Evolutionary conservation across 2,113 vertebrate genomes (phyloP).

Genomic region (Hypomesus transpacificus): DNA sequence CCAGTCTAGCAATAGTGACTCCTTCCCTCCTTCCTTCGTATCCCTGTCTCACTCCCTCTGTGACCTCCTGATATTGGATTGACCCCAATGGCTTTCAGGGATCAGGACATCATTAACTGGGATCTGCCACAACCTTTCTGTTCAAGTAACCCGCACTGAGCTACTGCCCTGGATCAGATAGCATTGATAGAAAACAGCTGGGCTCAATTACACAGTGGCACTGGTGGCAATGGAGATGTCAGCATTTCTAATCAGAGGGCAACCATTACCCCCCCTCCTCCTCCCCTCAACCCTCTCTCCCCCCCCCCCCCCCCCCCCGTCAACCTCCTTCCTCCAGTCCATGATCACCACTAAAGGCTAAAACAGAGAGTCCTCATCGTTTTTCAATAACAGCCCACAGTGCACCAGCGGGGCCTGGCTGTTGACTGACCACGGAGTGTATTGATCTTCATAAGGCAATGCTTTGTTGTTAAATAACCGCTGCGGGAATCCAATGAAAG

Average conservation of each 20-base stretch:
- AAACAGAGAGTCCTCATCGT: conserved; percentile 60
- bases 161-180: conserved; percentile 47
- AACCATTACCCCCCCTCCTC: conserved; percentile 28
- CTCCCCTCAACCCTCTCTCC: neutral
- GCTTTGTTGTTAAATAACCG: conserved; percentile 59
- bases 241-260: conserved; percentile 53
- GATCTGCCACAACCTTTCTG: conserved; percentile 45
- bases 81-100: conserved; percentile 55
- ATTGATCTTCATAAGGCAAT: conserved; percentile 61
- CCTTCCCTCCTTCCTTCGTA: neutral
- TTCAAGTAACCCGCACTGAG: conserved; percentile 46
- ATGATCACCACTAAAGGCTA: conserved; percentile 55
- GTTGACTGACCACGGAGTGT: conserved; percentile 62
- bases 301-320: conserved; percentile 10
- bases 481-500: conserved; percentile 56
- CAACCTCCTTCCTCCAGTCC: conserved; percentile 24
- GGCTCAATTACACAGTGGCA: conserved; percentile 46
- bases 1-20: neutral
- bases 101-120: conserved; percentile 63
- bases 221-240: conserved; percentile 45
- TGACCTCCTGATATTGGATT: conserved; percentile 64
- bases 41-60: conserved; percentile 25
- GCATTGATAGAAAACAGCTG: conserved; percentile 55
- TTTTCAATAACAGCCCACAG: conserved; percentile 56
- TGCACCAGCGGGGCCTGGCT: conserved; percentile 49